Evolutionary conservation across 2,113 vertebrate genomes (phyloP), one percentile per base, ranked within the genome.

Genomic region (Chaenogobius annularis): DNA sequence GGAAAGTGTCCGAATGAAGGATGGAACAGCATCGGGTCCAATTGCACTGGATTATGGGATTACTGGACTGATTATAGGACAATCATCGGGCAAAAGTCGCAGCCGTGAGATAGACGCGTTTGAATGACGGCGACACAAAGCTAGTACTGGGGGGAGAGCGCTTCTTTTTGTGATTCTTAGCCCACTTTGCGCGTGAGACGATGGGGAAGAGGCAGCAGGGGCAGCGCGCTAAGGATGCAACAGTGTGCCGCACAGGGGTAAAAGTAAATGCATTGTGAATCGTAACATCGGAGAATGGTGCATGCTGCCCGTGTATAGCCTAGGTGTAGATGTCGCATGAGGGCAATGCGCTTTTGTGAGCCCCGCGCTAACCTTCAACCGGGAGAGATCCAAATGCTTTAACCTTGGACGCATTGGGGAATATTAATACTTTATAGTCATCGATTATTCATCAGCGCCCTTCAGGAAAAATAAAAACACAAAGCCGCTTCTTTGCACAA

Each of bases 311-410:
- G 87, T 78, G 17, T 83, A 87, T 88, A 90, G 87, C 84, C 85
- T 75, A 89, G 90, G 87, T 89, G 87, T 87, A 86, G 87, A 90
- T 91, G 91, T 92, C 91, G 91, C 91, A 90, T 88, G 89, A 83
- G 91, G 91, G 90, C 91, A 89, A 90, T 91, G 90, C 90, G 90
- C 91, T 89, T 91, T 86, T 88, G 85, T 87, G 63, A 82, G 85
- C 84, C 76, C 44, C 79, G 75, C 77, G 87, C 84, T 90, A 92
- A 91, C 91, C 91, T 91, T 92, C 91, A 90, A 65, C 62, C 61
- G 37, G 37, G 61, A 50, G 75, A 80, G 81, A 89, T 85, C 61
- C 84, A 88, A 86, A 89, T 81, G 89, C 74, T 85, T 90, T 92
- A 90, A 92, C 91, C 91, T 91, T 91, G 90, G 83, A 87, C 83